These are phyloP conservation scores for Connochaetes taurinus DNA, from an alignment of 2,113 vertebrate species.

Conservation along the genomic window DNA sequence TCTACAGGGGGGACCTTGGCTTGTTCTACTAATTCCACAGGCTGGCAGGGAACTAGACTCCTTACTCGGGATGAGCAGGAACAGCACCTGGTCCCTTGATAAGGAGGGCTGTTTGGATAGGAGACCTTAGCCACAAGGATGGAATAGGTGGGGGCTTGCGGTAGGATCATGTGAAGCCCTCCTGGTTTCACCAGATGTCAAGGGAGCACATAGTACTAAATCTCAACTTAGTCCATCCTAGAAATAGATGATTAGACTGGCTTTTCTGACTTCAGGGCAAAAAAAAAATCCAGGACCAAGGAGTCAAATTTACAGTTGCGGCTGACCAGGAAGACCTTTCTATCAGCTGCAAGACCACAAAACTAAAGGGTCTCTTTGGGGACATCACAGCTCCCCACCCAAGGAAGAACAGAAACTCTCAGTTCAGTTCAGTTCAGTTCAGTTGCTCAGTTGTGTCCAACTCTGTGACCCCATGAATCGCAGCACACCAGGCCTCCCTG, in stretches of 20 bases:
- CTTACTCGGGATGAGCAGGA: neutral
- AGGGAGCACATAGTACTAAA: neutral
- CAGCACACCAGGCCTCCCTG: no score
- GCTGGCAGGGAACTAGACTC: neutral
- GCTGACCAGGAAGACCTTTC: neutral
- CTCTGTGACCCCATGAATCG: no score
- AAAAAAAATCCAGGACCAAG: neutral
- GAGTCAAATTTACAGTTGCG: neutral
- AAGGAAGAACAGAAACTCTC: neutral
- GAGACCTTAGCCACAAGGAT: rapidly evolving
- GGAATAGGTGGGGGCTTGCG: neutral
- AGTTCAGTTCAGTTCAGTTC: no score
- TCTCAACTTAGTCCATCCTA: neutral
- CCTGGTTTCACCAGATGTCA: neutral
- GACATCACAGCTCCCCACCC: neutral
- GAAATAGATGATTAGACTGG: neutral
- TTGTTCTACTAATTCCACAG: neutral
- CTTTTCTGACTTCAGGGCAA: neutral
- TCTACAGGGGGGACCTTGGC: neutral
- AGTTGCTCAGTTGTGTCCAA: rapidly evolving
- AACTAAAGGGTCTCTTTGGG: neutral
- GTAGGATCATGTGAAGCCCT: neutral
- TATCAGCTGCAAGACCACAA: neutral
- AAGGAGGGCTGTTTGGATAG: neutral
- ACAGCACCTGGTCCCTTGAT: neutral